Evolutionary conservation across 37 sponge, comb jelly and placozoan genomes (phyloP).

Genomic region (Petrosia ficiformis): DNA sequence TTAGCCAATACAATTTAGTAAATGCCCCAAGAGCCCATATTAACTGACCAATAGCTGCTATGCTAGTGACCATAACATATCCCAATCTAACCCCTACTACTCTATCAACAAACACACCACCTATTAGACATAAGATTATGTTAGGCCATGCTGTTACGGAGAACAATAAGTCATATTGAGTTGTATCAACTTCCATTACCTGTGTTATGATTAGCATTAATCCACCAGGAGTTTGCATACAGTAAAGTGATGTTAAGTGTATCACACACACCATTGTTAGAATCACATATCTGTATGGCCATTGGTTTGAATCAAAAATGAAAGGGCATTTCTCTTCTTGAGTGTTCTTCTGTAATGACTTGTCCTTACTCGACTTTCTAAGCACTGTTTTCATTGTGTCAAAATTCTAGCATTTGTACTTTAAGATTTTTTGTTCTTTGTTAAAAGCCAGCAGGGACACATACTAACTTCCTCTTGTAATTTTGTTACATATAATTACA

Average conservation of each 20-base stretch:
- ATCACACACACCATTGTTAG: not conserved
- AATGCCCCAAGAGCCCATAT: slow-evolving; percentile 62
- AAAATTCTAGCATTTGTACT: too few relatives aligned
- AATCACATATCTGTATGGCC: not conserved
- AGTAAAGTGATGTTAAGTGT: not conserved
- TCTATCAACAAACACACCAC: not conserved
- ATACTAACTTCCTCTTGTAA: too few relatives aligned
- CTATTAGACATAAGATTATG: not conserved
- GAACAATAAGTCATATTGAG: not conserved
- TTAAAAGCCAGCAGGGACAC: too few relatives aligned
- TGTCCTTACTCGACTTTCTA: too few relatives aligned
- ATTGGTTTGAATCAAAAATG: too few relatives aligned
- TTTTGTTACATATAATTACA: too few relatives aligned
- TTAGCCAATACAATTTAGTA: slow-evolving; percentile 55
- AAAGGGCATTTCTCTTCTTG: too few relatives aligned
- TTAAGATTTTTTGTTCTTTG: too few relatives aligned
- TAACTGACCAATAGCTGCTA: not conserved
- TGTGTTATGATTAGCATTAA: not conserved
- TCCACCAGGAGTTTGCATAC: not conserved
- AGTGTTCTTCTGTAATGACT: too few relatives aligned
- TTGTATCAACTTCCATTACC: not conserved
- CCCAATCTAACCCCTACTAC: not conserved
- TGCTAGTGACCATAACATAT: not conserved
- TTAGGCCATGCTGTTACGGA: not conserved
- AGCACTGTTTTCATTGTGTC: too few relatives aligned